Evolutionary conservation across 30 jellyfish, hydroid and myxozoan species (phyloP).

Genomic region (Calvadosia cruxmelitensis): DNA sequence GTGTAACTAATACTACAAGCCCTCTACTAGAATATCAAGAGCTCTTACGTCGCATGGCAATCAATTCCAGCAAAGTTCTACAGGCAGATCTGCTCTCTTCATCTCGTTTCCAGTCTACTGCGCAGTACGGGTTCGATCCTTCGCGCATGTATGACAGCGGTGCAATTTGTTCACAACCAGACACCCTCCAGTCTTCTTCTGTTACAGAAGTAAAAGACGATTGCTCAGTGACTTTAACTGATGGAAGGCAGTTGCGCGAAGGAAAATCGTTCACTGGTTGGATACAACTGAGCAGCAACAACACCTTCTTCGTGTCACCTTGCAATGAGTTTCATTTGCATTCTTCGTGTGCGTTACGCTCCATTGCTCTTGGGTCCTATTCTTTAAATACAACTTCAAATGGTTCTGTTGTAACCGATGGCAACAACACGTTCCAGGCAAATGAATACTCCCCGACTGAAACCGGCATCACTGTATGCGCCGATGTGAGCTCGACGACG

Average conservation of each 20-base stretch:
- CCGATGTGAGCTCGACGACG: background rate
- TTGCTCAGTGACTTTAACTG: background rate
- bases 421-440: background rate
- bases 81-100: background rate
- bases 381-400: no score
- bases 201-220: background rate
- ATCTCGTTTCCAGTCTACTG: background rate
- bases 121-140: background rate
- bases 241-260: background rate
- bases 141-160: background rate
- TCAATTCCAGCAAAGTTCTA: background rate
- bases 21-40: background rate
- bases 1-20: background rate
- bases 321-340: background rate
- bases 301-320: background rate
- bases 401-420: background rate
- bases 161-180: background rate
- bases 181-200: background rate
- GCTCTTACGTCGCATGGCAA: background rate
- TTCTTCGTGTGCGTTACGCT: background rate
- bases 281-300: background rate
- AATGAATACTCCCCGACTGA: background rate
- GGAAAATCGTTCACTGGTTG: background rate
- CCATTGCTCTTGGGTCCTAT: background rate
- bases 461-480: background rate